Evolutionary conservation across 2,888 invertebrate species (phyloP).

Genomic region (Thymelicus sylvestris): DNA sequence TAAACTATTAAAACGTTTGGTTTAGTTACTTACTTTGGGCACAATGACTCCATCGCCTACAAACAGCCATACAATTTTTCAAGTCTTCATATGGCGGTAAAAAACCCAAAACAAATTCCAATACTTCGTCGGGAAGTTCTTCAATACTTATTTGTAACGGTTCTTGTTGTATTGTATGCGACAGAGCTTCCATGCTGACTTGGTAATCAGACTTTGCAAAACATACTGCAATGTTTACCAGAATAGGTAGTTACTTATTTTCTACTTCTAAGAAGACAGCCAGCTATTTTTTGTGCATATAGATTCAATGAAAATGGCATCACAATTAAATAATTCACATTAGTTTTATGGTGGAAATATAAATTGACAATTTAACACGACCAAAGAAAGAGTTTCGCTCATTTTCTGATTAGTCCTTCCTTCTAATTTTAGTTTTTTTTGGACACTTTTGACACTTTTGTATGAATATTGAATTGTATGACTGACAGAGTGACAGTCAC

Average conservation of each 20-base stretch:
- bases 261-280: background rate
- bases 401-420: conserved; percentile 12
- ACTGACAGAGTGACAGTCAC: background rate
- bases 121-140: conserved; percentile 95
- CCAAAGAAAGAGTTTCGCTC: conserved; percentile 30
- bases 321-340: conserved; percentile 9
- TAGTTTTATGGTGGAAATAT: conserved; percentile 11
- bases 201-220: conserved; percentile 9
- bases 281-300: conserved; percentile 15
- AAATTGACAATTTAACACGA: conserved; percentile 32
- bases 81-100: conserved; percentile 96
- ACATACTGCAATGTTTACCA: conserved; percentile 24
- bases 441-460: background rate
- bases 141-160: conserved; percentile 75
- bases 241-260: background rate
- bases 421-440: conserved; percentile 4
- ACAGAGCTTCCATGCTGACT: conserved; percentile 66
- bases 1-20: background rate
- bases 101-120: conserved; percentile 95
- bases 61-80: conserved; percentile 93
- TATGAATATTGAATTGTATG: too few relatives aligned
- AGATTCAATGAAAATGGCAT: conserved; percentile 15
- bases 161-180: conserved; percentile 62
- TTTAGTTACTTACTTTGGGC: conserved; percentile 89
- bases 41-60: conserved; percentile 93